These are phyloP conservation scores for Caenorhabditis becei DNA, from an alignment of 2,888 invertebrate species.

Conservation along the genomic window DNA sequence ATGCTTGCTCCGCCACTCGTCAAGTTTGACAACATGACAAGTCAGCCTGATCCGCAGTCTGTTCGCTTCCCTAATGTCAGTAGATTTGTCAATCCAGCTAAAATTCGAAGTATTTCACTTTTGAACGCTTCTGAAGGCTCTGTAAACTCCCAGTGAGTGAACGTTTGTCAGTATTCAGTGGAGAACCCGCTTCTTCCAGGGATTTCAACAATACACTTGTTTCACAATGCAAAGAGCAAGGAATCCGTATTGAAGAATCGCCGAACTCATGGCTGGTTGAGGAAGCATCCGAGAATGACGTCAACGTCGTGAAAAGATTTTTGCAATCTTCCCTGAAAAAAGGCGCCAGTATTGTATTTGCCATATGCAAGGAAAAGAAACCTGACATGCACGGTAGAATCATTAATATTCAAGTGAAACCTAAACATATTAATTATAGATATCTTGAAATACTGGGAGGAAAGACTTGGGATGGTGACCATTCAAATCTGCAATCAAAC, in stretches of 20 bases:
- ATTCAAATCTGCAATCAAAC: slow-evolving; percentile 37
- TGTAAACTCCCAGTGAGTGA: neutral
- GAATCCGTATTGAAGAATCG: neutral
- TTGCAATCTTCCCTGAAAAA: neutral
- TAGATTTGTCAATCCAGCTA: neutral
- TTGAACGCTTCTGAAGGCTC: neutral
- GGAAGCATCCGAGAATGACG: neutral
- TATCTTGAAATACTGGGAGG: slow-evolving; percentile 49
- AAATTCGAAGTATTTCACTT: neutral
- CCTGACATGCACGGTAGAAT: slow-evolving; percentile 5
- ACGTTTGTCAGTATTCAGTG: neutral
- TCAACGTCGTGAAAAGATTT: neutral
- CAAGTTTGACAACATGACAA: neutral
- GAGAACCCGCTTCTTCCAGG: no score
- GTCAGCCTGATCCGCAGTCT: neutral
- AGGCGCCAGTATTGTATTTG: neutral
- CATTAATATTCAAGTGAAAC: neutral
- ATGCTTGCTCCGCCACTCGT: neutral
- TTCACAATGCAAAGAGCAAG: neutral
- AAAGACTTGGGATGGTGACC: slow-evolving; percentile 26
- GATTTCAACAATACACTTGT: neutral
- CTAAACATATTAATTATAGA: slow-evolving; percentile 12
- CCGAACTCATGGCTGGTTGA: neutral
- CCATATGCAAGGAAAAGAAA: neutral
- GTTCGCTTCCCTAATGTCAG: neutral